These are phyloP conservation scores for Todiramphus saurophagus DNA, from an alignment of 2,113 vertebrate species.

Conservation along the genomic window DNA sequence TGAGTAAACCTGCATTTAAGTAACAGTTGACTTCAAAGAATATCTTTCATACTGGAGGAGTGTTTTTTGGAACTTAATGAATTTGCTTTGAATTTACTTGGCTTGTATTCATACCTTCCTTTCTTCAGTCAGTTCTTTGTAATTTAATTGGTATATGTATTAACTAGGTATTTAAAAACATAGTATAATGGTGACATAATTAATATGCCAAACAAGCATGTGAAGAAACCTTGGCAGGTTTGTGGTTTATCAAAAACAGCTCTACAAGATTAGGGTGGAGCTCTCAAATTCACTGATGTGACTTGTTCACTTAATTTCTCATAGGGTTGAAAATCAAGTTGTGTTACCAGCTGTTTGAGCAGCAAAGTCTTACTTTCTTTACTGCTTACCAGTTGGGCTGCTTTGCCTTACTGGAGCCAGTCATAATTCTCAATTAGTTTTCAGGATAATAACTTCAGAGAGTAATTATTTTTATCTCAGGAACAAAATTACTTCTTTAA, in stretches of 20 bases:
- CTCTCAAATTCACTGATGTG: not conserved
- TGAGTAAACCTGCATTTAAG: not conserved
- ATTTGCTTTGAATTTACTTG: not conserved
- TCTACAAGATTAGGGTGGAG: not conserved
- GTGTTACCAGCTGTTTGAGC: not conserved
- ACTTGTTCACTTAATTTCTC: not conserved
- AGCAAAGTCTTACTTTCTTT: not conserved
- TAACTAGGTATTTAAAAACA: not conserved
- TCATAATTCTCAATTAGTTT: not conserved
- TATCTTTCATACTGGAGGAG: not conserved
- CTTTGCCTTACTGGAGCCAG: not conserved
- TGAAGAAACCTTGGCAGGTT: not conserved
- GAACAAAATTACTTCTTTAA: not conserved
- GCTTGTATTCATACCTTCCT: not conserved
- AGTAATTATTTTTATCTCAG: not conserved
- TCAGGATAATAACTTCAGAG: not conserved
- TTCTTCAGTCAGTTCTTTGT: not conserved
- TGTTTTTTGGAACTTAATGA: not conserved
- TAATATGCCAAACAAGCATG: not conserved
- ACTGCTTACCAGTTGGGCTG: not conserved
- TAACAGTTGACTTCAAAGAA: not conserved
- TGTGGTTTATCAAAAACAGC: not conserved
- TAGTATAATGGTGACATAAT: not conserved
- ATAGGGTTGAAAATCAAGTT: not conserved
- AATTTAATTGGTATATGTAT: not conserved